Conservation (phyloP, 2,888 invertebrate species). For the Trichacis sp. region DNA sequence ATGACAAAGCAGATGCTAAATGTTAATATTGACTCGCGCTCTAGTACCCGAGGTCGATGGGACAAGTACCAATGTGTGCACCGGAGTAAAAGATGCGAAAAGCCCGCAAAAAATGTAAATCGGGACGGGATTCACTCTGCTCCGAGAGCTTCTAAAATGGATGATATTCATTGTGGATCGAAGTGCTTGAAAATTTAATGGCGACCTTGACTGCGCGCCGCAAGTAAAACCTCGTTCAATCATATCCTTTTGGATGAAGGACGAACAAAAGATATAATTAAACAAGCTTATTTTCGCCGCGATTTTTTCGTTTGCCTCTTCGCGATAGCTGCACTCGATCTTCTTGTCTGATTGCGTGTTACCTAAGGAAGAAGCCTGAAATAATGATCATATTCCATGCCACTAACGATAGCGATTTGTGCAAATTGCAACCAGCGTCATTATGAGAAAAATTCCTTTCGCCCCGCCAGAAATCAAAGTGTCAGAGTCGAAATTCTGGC, state of each 20-base stretch:
- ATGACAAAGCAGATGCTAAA: conserved; percentile 55
- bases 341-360: conserved; percentile 37
- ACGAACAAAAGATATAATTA: conserved; percentile 41
- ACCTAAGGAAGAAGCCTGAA: conserved; percentile 34
- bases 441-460: background rate
- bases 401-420: conserved; percentile 36
- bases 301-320: conserved; percentile 35
- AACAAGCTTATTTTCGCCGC: conserved; percentile 40
- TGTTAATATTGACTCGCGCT: conserved; percentile 58
- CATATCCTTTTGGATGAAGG: conserved; percentile 43
- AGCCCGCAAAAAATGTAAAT: background rate
- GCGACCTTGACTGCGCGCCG: conserved; percentile 35
- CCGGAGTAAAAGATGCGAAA: too few species aligned
- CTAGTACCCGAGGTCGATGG: conserved; percentile 22
- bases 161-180: background rate
- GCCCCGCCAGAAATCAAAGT: conserved; percentile 6
- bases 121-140: background rate
- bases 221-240: conserved; percentile 39
- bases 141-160: background rate
- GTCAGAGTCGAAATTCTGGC: too few species aligned
- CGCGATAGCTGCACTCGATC: conserved; percentile 21
- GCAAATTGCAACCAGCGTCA: conserved; percentile 27
- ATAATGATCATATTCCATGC: conserved; percentile 38
- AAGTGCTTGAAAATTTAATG: conserved; percentile 13
- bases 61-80: background rate